These are phyloP conservation scores for Cylas formicarius DNA, from an alignment of 1,140 invertebrate species.

Conservation along the genomic window DNA sequence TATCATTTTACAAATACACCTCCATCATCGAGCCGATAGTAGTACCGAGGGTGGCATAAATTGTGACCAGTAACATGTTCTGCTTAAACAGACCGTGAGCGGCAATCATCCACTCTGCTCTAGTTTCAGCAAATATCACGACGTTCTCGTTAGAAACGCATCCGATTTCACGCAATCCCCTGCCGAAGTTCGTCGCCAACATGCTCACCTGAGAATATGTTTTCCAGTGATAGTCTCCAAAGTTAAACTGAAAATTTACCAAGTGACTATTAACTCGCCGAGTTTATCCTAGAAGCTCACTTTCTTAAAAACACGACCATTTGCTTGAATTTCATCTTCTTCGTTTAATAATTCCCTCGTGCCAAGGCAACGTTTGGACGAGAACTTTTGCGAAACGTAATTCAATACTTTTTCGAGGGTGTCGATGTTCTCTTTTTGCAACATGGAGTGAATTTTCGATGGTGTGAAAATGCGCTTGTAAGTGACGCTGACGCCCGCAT, in stretches of 20 bases:
- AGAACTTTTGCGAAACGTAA: constrained; percentile 64
- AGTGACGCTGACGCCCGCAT: constrained; percentile 55
- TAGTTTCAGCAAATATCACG: constrained; percentile 92
- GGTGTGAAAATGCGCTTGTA: constrained; percentile 64
- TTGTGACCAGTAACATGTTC: constrained; percentile 87
- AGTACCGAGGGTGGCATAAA: constrained; percentile 93
- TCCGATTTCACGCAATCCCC: constrained; percentile 58
- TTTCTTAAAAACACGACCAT: constrained; percentile 94
- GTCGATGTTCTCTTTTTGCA: constrained; percentile 66
- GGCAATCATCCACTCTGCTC: constrained; percentile 93
- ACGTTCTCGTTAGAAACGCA: constrained; percentile 55
- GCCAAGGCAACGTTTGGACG: constrained; percentile 71
- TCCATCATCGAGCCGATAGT: not conserved
- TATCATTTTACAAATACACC: too few relatives aligned
- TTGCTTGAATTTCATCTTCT: constrained; percentile 86
- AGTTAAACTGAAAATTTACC: constrained; percentile 59
- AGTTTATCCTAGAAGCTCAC: constrained; percentile 40
- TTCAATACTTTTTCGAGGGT: constrained; percentile 82
- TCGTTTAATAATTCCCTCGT: constrained; percentile 83
- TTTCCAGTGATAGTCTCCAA: constrained; percentile 89
- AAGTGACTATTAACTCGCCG: not conserved
- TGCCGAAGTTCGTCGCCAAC: constrained; percentile 66
- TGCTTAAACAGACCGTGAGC: constrained; percentile 89
- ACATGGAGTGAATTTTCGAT: constrained; percentile 56
- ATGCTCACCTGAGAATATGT: constrained; percentile 71